Conservation (phyloP, 2,797 vertebrate genomes). For the Syngnathus rostellatus region DNA sequence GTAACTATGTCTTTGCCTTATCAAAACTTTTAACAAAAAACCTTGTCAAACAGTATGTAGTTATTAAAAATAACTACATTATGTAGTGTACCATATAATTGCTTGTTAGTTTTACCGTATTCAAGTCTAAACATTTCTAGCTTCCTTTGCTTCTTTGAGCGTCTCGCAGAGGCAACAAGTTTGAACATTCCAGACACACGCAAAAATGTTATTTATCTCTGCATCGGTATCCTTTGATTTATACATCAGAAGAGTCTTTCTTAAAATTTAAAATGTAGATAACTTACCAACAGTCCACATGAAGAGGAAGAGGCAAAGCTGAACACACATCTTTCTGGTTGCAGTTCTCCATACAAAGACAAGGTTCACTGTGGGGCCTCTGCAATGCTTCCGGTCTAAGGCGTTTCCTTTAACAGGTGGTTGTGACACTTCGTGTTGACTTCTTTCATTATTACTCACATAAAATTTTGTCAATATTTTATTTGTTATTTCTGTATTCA, state of each 20-base stretch:
- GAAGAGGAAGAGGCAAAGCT: conserved; percentile 12
- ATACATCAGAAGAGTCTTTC: not conserved
- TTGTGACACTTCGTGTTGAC: conserved; percentile 9
- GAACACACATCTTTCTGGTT: conserved; percentile 31
- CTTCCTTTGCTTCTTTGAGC: too few relatives aligned
- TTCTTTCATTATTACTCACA: not conserved
- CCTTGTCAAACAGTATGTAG: too few relatives aligned
- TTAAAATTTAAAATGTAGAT: not conserved
- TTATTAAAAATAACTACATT: too few relatives aligned
- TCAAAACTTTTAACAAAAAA: too few relatives aligned
- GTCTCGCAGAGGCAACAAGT: too few relatives aligned
- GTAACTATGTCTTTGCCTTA: too few relatives aligned
- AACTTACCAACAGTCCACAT: conserved; percentile 40
- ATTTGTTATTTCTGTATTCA: too few relatives aligned
- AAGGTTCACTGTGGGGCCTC: not conserved
- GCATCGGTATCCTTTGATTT: not conserved
- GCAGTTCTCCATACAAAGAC: not conserved
- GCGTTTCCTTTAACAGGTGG: conserved; percentile 33
- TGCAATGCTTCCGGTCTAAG: not conserved
- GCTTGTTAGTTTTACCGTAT: too few relatives aligned
- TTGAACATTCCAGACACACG: not conserved
- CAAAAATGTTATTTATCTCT: not conserved
- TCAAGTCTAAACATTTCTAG: too few relatives aligned
- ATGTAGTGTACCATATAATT: too few relatives aligned
- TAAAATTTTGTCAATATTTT: too few relatives aligned